A percentile compares a stretch with the other conserved stretches of the same genome.
Conservation (phyloP, 2,797 vertebrate species). For the Argya squamiceps region DNA sequence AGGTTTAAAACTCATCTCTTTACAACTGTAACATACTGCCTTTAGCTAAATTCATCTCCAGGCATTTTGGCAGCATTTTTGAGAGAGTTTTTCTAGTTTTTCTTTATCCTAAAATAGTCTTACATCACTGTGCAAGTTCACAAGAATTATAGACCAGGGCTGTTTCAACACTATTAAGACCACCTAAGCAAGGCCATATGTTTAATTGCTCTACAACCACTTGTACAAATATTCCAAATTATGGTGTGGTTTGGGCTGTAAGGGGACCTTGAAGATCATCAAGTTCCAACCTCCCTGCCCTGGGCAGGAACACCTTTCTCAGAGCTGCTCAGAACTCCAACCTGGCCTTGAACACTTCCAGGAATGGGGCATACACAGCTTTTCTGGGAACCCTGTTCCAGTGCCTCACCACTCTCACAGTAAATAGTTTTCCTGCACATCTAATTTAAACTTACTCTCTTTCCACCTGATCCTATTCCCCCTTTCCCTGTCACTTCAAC, state of each 20-base stretch:
- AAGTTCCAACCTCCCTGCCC: neutral
- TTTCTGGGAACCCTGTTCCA: neutral
- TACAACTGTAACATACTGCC: neutral
- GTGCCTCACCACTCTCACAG: neutral
- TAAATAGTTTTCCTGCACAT: neutral
- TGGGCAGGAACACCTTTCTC: neutral
- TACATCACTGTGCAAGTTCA: neutral
- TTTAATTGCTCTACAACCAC: neutral
- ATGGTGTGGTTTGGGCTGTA: neutral
- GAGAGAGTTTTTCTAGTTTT: neutral
- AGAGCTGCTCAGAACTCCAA: neutral
- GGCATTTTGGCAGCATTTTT: neutral
- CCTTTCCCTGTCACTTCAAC: neutral
- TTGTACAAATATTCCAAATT: neutral
- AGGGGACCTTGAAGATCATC: neutral
- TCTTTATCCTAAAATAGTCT: neutral
- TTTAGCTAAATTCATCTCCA: neutral
- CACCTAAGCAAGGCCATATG: neutral
- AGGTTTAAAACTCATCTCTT: neutral
- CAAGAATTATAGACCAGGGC: neutral
- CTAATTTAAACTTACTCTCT: neutral
- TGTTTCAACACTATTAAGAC: neutral
- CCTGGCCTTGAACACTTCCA: neutral
- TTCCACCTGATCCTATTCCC: neutral
- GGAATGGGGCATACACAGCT: neutral